Percentiles rank a stretch among this genome's conserved stretches.
phyloP scores from a whole-genome alignment of 2,888 invertebrate species.

The Drosophila ochracea region DNA sequence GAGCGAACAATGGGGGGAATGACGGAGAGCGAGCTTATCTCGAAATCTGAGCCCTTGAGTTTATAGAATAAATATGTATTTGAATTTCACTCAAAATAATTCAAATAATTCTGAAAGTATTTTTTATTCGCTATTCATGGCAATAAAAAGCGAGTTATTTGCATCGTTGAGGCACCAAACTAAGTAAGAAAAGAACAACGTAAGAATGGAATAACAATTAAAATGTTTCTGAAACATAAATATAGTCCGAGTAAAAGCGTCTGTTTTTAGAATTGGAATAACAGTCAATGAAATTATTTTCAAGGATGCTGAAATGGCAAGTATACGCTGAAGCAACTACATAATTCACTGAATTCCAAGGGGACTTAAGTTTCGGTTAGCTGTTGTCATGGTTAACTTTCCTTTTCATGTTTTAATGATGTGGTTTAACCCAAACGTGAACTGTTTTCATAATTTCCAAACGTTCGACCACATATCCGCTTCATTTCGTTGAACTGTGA shows the following conservation, averaged over 20 bases:
- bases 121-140: background rate
- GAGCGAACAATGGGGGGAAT: background rate
- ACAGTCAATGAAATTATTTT: too few species aligned
- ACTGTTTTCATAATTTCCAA: background rate
- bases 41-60: too few species aligned
- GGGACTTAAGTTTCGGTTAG: background rate
- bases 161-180: background rate
- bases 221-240: background rate
- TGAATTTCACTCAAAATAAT: constrained; percentile 2
- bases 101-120: background rate
- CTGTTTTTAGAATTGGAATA: background rate
- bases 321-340: background rate
- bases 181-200: background rate
- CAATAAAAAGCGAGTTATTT: background rate
- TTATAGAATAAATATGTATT: background rate
- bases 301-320: background rate
- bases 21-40: background rate
- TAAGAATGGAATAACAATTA: background rate
- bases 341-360: background rate
- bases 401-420: background rate
- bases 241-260: background rate
- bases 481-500: background rate
- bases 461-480: background rate
- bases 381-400: background rate
- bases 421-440: background rate